Conservation (phyloP, 2,888 invertebrate species). For the Tryphoninae sp. region DNA sequence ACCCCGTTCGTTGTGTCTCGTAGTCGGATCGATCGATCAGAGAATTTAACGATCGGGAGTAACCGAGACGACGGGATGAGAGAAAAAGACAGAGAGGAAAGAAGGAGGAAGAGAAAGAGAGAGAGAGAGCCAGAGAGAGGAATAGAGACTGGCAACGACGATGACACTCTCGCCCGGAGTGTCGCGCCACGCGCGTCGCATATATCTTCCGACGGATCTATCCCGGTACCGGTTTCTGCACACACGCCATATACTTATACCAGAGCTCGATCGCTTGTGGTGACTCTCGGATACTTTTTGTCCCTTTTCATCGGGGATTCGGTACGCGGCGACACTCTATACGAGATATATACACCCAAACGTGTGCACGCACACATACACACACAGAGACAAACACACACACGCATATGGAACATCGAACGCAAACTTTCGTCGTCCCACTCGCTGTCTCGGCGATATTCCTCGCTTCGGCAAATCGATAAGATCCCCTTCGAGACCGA, state of each 20-base stretch:
- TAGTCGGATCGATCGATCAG: constrained; percentile 69
- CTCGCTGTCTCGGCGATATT: constrained; percentile 61
- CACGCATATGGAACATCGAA: neutral
- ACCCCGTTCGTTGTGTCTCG: constrained; percentile 41
- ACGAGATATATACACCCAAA: neutral
- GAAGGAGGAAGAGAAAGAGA: constrained; percentile 4
- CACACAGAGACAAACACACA: neutral
- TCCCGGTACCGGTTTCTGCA: constrained; percentile 63
- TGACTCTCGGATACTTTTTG: constrained; percentile 45
- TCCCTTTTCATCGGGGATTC: constrained; percentile 52
- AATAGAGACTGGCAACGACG: constrained; percentile 46
- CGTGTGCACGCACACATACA: neutral
- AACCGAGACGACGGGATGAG: constrained; percentile 63
- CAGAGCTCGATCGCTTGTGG: constrained; percentile 23
- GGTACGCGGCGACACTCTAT: constrained; percentile 19
- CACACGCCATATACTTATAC: constrained; percentile 14
- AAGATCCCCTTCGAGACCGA: constrained; percentile 54
- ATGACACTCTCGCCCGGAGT: constrained; percentile 61
- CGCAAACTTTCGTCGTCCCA: constrained; percentile 59
- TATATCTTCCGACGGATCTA: constrained; percentile 64
- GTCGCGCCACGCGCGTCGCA: constrained; percentile 64
- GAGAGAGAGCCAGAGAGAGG: neutral
- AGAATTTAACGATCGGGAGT: constrained; percentile 74
- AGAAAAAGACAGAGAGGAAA: constrained; percentile 4
- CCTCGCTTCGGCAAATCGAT: constrained; percentile 60